These are phyloP conservation scores for Gandaritis pyraliata DNA, from an alignment of 2,888 invertebrate genomes.

Conservation along the genomic window DNA sequence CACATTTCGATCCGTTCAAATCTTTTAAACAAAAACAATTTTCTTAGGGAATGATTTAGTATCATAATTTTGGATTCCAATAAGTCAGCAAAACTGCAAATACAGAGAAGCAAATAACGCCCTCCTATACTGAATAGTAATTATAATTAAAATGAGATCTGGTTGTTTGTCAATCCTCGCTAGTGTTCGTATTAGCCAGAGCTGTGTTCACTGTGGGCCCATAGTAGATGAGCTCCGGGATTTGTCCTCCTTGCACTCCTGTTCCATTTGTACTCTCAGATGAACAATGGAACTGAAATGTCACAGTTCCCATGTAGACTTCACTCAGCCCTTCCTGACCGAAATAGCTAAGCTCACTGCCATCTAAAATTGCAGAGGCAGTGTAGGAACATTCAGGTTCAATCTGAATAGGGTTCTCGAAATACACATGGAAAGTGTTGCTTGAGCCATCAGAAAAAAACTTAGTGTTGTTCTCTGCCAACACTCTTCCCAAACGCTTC, in stretches of 20 bases:
- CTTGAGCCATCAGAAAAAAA: conserved; percentile 98
- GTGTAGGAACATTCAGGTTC: conserved; percentile 98
- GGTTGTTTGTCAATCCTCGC: conserved; percentile 79
- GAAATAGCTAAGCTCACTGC: conserved; percentile 97
- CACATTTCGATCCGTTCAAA: conserved; percentile 58
- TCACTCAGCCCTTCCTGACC: conserved; percentile 98
- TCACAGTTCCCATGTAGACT: conserved; percentile 95
- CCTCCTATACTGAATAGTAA: conserved; percentile 67
- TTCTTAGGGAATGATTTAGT: conserved; percentile 68
- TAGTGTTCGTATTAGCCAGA: conserved; percentile 69
- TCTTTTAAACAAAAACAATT: conserved; percentile 64
- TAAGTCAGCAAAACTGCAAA: conserved; percentile 38
- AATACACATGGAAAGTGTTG: conserved; percentile 94
- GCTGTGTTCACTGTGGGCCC: conserved; percentile 88
- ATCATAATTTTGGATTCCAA: conserved; percentile 46
- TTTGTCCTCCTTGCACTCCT: conserved; percentile 98
- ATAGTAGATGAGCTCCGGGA: conserved; percentile 98
- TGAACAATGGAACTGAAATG: conserved; percentile 98
- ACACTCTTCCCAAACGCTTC: conserved; percentile 93
- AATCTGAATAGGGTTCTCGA: conserved; percentile 93
- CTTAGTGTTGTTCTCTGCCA: conserved; percentile 96
- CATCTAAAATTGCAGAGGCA: conserved; percentile 97
- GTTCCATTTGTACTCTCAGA: conserved; percentile 99
- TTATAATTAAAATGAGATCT: conserved; percentile 63
- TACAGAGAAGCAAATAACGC: conserved; percentile 45